phyloP scores from a whole-genome alignment of 2,113 vertebrate species.

The Physeter macrocephalus region DNA sequence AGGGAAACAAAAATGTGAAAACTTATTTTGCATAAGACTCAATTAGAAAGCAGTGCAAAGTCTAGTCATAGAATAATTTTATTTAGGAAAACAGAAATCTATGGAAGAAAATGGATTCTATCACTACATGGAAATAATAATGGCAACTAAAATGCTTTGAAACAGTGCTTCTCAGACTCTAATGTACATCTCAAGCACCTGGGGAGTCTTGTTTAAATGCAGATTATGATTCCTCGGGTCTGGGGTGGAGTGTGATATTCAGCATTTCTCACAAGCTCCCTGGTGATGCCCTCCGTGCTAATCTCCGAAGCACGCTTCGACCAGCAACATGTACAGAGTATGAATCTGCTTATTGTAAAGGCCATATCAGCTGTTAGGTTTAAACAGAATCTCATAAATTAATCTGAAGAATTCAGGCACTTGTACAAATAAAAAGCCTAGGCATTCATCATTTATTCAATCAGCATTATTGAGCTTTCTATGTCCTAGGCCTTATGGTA shows the following conservation, averaged over 20 bases:
- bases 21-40: conserved; percentile 14
- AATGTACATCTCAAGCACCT: too few species aligned
- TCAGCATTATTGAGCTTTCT: background rate
- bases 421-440: background rate
- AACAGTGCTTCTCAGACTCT: background rate
- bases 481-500: background rate
- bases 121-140: background rate
- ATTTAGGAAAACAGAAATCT: background rate
- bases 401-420: background rate
- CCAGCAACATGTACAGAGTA: background rate
- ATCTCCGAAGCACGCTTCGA: background rate
- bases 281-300: background rate
- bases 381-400: background rate
- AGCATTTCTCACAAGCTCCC: background rate
- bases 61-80: background rate
- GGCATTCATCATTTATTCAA: background rate
- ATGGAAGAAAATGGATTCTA: background rate
- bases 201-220: background rate
- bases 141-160: background rate
- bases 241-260: background rate
- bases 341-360: background rate
- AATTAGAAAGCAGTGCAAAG: conserved; percentile 27
- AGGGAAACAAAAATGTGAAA: conserved; percentile 5
- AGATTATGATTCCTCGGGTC: background rate
- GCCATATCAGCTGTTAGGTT: background rate